phyloP scores from a whole-genome alignment of 2,797 vertebrate species.

The Catharus ustulatus region DNA sequence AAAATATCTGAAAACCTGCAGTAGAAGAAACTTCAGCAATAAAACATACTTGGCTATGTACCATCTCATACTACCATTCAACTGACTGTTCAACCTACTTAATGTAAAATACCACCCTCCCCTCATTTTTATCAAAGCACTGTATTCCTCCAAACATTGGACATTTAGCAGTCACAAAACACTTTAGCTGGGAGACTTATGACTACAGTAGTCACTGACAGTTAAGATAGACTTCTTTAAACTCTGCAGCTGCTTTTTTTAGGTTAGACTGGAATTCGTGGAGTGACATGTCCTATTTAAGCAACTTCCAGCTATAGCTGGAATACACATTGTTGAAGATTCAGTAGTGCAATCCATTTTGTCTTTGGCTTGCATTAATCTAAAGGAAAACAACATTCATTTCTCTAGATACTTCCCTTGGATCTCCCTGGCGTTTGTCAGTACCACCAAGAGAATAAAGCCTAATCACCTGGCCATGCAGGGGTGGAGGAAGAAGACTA shows the following conservation, averaged over 20 bases:
- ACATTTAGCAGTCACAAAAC: not conserved
- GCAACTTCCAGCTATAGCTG: not conserved
- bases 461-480: not conserved
- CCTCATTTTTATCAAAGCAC: not conserved
- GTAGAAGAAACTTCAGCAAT: constrained; percentile 1
- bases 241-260: not conserved
- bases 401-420: not conserved
- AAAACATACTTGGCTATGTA: not conserved
- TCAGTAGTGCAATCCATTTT: not conserved
- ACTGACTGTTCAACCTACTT: not conserved
- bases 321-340: not conserved
- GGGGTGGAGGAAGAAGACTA: not conserved
- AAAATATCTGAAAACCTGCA: constrained; percentile 13
- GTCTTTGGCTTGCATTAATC: not conserved
- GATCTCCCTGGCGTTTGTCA: not conserved
- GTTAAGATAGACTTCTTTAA: not conserved
- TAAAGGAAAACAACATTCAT: not conserved
- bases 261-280: not conserved
- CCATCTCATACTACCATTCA: not conserved
- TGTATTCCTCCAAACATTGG: not conserved
- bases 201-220: not conserved
- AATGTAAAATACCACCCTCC: not conserved
- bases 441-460: not conserved
- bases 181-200: not conserved
- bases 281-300: not conserved